Base-by-base conservation (phyloP, 2,888 invertebrate genomes). In the Chromoteleia sp. region DNA sequence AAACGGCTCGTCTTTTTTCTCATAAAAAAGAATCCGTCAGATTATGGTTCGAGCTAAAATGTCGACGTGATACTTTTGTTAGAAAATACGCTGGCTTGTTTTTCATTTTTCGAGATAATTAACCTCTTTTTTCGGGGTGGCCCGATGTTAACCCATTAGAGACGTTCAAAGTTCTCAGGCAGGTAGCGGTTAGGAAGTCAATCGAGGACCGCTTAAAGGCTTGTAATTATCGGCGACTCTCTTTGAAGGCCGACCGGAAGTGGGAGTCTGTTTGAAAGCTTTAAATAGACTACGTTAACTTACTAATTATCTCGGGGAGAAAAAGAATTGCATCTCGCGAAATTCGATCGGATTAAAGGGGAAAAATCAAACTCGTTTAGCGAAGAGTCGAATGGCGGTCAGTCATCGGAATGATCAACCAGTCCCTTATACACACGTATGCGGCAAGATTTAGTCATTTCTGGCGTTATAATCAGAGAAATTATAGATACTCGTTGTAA, bases 241-340 rank as follows among this genome's bases (percentile, higher is more conserved):
- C 74, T 70, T 63, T 81, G 14, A 39, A 45, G 21, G 54, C 50
- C 56, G 59, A 36, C 52, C 65, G 76, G 75, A 76, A 75, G 63
- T 75, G 50, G 50, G 61, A 21, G 48, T 21, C 14, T 12, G 30
- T 17, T 59, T 14, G n/a, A 21, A 33, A 12, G 29, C 39, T 52
- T 39, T 45, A 48, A 63, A 33, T 48, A 33, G 33, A 19, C 29
- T 12, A 6, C 6, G 19, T 2, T 50, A 7, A 63, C 14, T 48
- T 25, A 48, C 45, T 63, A 30, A 61, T 61, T 43, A 43, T 43
- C 45, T 25, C 17, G n/a, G 43, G 17, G 17, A 45, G 36, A 17
- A 4, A 36, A 14, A 14, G 10, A 14, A 41, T 41, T 41, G 14
- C 5, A 14, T 41, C n/a, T 36, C 56, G 56, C 56, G 19, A 54